Conservation (phyloP, 2,113 vertebrate species). For the Orientallactaga bullata region DNA sequence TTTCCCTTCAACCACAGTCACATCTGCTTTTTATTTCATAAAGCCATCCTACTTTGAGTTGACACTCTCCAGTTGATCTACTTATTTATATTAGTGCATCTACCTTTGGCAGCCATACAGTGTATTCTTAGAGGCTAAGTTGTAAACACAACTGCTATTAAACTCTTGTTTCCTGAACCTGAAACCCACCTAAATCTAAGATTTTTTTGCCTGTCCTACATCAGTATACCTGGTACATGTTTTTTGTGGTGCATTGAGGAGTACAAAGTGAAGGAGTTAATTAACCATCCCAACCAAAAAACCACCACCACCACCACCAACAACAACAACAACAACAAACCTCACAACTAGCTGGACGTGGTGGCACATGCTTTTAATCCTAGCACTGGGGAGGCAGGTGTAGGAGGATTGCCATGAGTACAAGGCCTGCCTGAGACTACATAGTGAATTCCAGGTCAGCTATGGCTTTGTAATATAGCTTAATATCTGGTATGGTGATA, state of each 20-base stretch:
- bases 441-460: too few species aligned
- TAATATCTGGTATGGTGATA: too few species aligned
- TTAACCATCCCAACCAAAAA: background rate
- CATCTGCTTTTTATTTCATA: slow-evolving; percentile 58
- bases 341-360: too few species aligned
- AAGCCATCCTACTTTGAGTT: slow-evolving; percentile 44
- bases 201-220: slow-evolving; percentile 43
- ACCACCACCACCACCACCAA: too few species aligned
- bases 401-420: too few species aligned
- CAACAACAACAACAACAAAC: too few species aligned
- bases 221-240: slow-evolving; percentile 3
- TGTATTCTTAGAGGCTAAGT: slow-evolving; percentile 46
- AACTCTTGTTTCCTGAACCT: slow-evolving; percentile 32
- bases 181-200: background rate
- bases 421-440: too few species aligned
- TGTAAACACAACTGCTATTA: slow-evolving; percentile 10
- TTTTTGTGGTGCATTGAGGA: slow-evolving; percentile 56
- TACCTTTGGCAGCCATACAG: slow-evolving; percentile 52
- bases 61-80: background rate
- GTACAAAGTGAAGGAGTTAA: slow-evolving; percentile 41
- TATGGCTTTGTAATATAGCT: too few species aligned
- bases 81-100: slow-evolving; percentile 56
- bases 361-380: too few species aligned
- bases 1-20: background rate
- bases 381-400: too few species aligned